Base-by-base conservation (phyloP, 37 sponge, comb jelly and placozoan genomes). In the Oscarella lobularis region DNA sequence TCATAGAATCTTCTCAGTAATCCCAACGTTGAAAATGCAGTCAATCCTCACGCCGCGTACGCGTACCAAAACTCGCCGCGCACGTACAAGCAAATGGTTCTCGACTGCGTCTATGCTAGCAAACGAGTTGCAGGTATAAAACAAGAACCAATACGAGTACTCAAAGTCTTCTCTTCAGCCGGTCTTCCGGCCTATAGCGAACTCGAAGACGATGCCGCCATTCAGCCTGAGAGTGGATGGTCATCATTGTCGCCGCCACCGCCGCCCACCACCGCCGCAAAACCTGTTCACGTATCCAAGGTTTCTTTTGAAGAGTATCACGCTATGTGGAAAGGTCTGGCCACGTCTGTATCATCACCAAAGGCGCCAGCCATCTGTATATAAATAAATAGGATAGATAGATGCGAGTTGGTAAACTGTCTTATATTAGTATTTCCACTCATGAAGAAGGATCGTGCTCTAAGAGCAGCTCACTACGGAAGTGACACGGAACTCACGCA, bases 101-200 rank as follows among this genome's bases (percentile, higher is more conserved):
- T 83, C 73, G 94, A 93, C 67, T 93, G 94, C 81, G 85, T 89
- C 2, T 75, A 77, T 34, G 87, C 94, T 38, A 93, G 94, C 41
- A 67, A 87, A 9, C 84, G 87, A 73, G 71, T 89, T 14, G 40
- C 77, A 67, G 77, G 60, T 48, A 48, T 48, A 20, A 27, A 48
- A 48, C 60, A 48, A 48, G 9, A 27, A 27, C 9, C 60, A 48
- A 48, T 48, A 48, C 9, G 60, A 27, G 2, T 36, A 0, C 37
- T 0, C 39, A n/a, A 38, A 27, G 35, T 41, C 3, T 75, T 80
- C 9, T 5, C 34, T 83, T 1, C 67, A 88, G 89, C 85, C 79
- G 89, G 89, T 2, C 65, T 88, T 41, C 36, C 85, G 40, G 82
- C 89, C 1, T 76, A 81, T 72, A 78, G 78, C 2, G 74, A 2